Base-by-base conservation (phyloP, 2,797 vertebrate species). In the Danio kyathit region DNA sequence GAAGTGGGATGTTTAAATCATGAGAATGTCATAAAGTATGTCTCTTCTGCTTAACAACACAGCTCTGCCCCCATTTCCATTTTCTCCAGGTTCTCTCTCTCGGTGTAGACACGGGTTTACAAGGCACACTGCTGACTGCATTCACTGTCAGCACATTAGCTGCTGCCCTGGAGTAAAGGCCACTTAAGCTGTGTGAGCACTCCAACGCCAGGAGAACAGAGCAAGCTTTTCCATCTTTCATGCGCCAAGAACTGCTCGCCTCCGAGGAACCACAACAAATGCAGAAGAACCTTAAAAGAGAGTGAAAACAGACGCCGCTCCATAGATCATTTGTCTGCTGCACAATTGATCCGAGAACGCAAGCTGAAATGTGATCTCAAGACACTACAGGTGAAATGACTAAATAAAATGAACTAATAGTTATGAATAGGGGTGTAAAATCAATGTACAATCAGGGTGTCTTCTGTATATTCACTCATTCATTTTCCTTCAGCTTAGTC, bases 131-230 rank as follows among this genome's bases (percentile, higher is more conserved):
- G 67, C 77, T 80, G 51, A 80, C 73, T 70, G 80, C 51, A 63
- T 79, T 78, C 75, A 71, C 74, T 82, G 79, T 82, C 82, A 82
- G 82, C 82, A 84, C 63, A 82, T 76, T 69, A 77, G 82, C 66
- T 29, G 67, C 82, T 76, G 59, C 66, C 64, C 71, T 52, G 66
- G 56, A 79, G 76, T 70, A 61, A 70, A 46, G 63, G n/a, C 64
- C 79, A 74, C 76, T 65, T 57, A 74, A 82, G 74, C 76, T 67
- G 51, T 66, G 72, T 48, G 56, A 70, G 67, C 76, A 74, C 76
- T 40, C 41, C 29, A 21, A 79, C 64, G 48, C 9, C 4, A 19
- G 61, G 14, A 49, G 59, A 63, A 65, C 70, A 79, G 19, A 66
- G 74, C 7, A 52, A 11, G 65, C n/a, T 21, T 64, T 70, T 67